Base-by-base conservation (phyloP, 1,140 invertebrate genomes). In the Luehdorfia chinensis region DNA sequence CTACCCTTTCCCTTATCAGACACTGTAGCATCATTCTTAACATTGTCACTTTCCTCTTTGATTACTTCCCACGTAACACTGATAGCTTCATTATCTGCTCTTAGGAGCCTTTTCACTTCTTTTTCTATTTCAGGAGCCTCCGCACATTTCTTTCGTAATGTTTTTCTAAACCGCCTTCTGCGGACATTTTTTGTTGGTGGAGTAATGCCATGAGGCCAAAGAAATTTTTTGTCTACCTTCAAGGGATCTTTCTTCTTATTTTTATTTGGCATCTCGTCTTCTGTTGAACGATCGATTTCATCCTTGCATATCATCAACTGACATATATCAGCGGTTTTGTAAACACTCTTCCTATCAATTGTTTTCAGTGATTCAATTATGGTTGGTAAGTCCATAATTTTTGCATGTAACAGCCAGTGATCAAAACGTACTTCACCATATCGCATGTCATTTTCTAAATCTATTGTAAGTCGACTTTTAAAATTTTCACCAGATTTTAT, bases 61-160 rank as follows among this genome's bases (percentile, higher is more conserved):
- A 98, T 93, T 0, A 98, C 93, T 80, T 99, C 97, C 93, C 94
- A 98, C 46, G 94, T 94, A 0, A 98, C 94, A 67, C 91, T 92
- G 1, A 95, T 92, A 13, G 97, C 96, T 74, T 98, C 96, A 75
- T 96, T 96, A 79, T 98, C 97, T 11, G 92, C 93, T 62, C 96
- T 90, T n/a, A 99, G 89, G 11, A 99, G 85, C 45, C 96, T 87
- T 79, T 98, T 98, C 0, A 95, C 93, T 89, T 99, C 97, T 81
- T 98, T 99, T 75, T 99, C 98, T 61, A 99, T 97, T 88, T 99
- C 97, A 1, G 97, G 97, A 39, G 96, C 96, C 86, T 99, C 98
- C 1, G 97, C 94, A 87, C 95, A 97, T 65, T 99, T 99, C 84
- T 99, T 98, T 71, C 96, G 96, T 12, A 99, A 84, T 0, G 96